A percentile compares a stretch with the other conserved stretches of the same genome.
Conservation (phyloP, 1,140 invertebrate species). For the Venturia canescens region DNA sequence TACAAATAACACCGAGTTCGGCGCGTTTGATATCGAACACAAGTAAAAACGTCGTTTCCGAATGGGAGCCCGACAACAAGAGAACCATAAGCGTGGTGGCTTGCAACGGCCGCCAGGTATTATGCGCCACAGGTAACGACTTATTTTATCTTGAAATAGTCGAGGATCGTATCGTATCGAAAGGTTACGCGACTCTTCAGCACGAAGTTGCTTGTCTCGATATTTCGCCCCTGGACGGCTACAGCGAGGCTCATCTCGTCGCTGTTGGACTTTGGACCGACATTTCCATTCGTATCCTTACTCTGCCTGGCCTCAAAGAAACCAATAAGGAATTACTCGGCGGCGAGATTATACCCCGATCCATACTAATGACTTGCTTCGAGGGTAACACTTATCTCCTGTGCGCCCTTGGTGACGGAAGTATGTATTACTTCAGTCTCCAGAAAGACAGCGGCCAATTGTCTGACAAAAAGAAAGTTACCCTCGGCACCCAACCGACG, state of each 20-base stretch:
- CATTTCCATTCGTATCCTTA: conserved; percentile 92
- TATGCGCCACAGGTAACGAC: conserved; percentile 92
- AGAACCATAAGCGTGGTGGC: conserved; percentile 92
- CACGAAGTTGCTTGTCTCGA: conserved; percentile 98
- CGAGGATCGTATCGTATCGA: conserved; percentile 81
- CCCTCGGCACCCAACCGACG: conserved; percentile 97
- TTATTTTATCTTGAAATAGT: conserved; percentile 93
- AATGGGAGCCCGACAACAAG: conserved; percentile 88
- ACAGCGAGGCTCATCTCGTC: conserved; percentile 84
- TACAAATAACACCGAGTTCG: conserved; percentile 87
- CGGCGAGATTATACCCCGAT: conserved; percentile 97
- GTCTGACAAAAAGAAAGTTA: conserved; percentile 93
- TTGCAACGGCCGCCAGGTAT: conserved; percentile 89
- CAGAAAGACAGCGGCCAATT: conserved; percentile 85
- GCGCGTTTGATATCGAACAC: conserved; percentile 83
- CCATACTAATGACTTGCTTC: conserved; percentile 95
- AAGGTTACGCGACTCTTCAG: conserved; percentile 85
- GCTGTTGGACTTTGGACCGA: conserved; percentile 98
- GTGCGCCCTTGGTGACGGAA: conserved; percentile 97
- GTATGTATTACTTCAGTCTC: conserved; percentile 96
- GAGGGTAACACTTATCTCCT: conserved; percentile 94
- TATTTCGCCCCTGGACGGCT: conserved; percentile 87
- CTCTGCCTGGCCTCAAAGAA: conserved; percentile 87
- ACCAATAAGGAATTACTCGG: conserved; percentile 91
- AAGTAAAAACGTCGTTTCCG: conserved; percentile 83